Evolutionary conservation across 2,797 vertebrate species (phyloP), one percentile per base, ranked within the genome.

Genomic region (Muscicapa striata): DNA sequence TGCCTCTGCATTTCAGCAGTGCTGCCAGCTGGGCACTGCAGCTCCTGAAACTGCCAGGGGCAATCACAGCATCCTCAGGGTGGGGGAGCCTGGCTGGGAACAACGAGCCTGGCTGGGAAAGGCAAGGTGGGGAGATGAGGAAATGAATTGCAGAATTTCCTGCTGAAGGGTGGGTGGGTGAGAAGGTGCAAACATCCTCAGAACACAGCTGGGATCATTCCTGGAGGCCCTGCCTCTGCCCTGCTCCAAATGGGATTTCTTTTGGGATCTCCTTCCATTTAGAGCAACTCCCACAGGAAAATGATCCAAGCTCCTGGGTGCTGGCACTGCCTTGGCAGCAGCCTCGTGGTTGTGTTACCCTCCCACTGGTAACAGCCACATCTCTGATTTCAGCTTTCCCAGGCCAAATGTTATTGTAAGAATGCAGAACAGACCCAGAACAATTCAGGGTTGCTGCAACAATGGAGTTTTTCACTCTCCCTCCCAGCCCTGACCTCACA

Each of bases 1-100:
- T 92, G 94, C 62, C 89, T 36, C 62, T 88, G 82, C 58, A 17
- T 32, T 17, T 41, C 84, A 19, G 1, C 29, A 81, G 13, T 3
- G 73, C 68, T 90, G 55, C 68, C n/a, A 77, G 15, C 32, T 84
- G 96, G 93, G 93, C 91, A 75, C 84, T 91, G 58, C 1, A 68
- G 77, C 75, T 68, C 41, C 84, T 48, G 66, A 14, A 61, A 52
- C 12, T 5, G 54, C 15, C 61, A 58, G 68, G 72, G 58, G 34
- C 13, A 57, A 9, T 2, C 26, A 69, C 55, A 46, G 1, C 20
- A 34, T 21, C 58, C 73, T 10, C 20, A 19, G 15, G 49, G 19
- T 23, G 51, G 54, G 38, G 32, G 32, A 57, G 61, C 2, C 4
- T 7, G 55, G 41, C 5, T 75, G 3, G 15, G 41, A 36, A 32